Percentiles rank a stretch among this genome's conserved stretches.
phyloP scores from a whole-genome alignment of 2,797 vertebrate genomes.

The Microctenopoma lineatum region DNA sequence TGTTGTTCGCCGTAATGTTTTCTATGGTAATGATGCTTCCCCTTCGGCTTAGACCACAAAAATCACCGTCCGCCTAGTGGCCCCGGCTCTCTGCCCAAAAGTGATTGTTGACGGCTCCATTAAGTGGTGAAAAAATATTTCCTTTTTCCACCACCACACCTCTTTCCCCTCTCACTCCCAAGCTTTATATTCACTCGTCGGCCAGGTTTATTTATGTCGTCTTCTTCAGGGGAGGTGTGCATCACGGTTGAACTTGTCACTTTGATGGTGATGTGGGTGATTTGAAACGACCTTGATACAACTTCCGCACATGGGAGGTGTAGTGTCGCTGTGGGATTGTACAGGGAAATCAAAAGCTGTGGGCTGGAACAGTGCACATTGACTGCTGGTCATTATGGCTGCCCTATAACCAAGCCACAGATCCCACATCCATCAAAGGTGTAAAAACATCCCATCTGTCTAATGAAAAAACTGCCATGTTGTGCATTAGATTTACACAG shows the following conservation, averaged over 20 bases:
- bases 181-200: slow-evolving; percentile 62
- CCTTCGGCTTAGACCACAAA: slow-evolving; percentile 62
- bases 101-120: slow-evolving; percentile 80
- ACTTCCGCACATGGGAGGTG: slow-evolving; percentile 32
- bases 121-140: slow-evolving; percentile 71
- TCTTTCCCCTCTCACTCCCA: slow-evolving; percentile 41
- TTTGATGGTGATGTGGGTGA: slow-evolving; percentile 54
- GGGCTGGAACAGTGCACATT: slow-evolving; percentile 53
- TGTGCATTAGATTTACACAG: slow-evolving; percentile 27
- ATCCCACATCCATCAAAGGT: slow-evolving; percentile 53
- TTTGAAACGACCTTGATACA: slow-evolving; percentile 72
- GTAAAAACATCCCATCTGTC: slow-evolving; percentile 44
- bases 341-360: slow-evolving; percentile 53
- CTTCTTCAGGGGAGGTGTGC: slow-evolving; percentile 33
- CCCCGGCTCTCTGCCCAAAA: slow-evolving; percentile 62
- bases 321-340: slow-evolving; percentile 34
- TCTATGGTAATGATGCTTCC: slow-evolving; percentile 81
- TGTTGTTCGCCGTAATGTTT: slow-evolving; percentile 71
- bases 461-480: slow-evolving; percentile 39
- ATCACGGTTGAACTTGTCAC: slow-evolving; percentile 67
- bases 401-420: slow-evolving; percentile 41
- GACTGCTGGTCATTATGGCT: slow-evolving; percentile 49
- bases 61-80: slow-evolving; percentile 56
- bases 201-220: slow-evolving; percentile 68
- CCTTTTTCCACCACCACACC: slow-evolving; percentile 18